A percentile compares a stretch with the other conserved stretches of the same genome.
These are phyloP conservation scores for Vanessa cardui DNA, from an alignment of 2,888 invertebrate genomes.

Conservation along the genomic window DNA sequence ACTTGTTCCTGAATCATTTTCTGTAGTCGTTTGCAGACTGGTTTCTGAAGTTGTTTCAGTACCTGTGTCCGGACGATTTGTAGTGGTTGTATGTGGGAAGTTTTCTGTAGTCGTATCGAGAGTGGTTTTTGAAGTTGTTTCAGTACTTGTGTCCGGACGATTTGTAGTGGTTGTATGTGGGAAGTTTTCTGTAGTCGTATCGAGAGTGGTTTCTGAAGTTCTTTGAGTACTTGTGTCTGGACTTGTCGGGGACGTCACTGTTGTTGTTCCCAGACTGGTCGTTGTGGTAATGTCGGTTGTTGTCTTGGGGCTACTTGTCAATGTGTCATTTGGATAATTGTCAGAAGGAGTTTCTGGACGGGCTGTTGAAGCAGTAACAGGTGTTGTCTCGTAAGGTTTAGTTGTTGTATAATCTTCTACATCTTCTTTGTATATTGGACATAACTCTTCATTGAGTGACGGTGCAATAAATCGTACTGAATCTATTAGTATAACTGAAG, in stretches of 20 bases:
- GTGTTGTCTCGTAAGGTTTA: neutral
- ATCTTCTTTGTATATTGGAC: constrained; percentile 28
- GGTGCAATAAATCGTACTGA: constrained; percentile 32
- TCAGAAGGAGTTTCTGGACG: neutral
- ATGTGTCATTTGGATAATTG: neutral
- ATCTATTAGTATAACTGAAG: constrained; percentile 28
- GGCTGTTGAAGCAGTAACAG: no score
- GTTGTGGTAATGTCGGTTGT: neutral
- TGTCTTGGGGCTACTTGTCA: neutral
- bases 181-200: neutral
- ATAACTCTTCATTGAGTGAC: constrained; percentile 15
- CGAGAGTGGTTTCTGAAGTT: neutral
- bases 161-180: neutral
- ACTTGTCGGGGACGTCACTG: constrained; percentile 1
- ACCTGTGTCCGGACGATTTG: neutral
- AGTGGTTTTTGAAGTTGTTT: constrained; percentile 5
- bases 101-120: neutral
- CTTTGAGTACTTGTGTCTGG: constrained; percentile 2
- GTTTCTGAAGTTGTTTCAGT: neutral
- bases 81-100: neutral
- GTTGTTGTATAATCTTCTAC: constrained; percentile 13
- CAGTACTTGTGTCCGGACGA: neutral
- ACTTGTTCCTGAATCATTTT: neutral
- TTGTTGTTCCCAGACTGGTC: neutral
- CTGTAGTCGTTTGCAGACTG: neutral